Evolutionary conservation across 64 coral and sea anemone genomes (phyloP).

Genomic region (Montipora sp.): DNA sequence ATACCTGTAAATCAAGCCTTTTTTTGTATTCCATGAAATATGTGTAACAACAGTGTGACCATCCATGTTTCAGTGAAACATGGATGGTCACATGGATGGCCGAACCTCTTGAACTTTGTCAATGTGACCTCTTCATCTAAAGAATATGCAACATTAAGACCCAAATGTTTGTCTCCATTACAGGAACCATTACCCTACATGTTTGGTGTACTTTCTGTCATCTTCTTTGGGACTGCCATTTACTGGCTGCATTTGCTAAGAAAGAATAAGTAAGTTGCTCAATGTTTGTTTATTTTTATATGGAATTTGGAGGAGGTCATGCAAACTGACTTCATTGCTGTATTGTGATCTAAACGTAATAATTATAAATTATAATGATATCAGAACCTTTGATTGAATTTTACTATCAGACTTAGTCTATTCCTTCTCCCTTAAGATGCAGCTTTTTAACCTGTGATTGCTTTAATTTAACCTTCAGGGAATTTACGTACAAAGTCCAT

Average conservation of each 20-base stretch:
- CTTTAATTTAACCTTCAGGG: constrained; percentile 29
- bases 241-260: constrained; percentile 90
- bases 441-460: not conserved
- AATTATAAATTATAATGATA: too few relatives aligned
- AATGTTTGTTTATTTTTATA: too few relatives aligned
- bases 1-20: too few relatives aligned
- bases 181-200: constrained; percentile 89
- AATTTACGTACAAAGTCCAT: constrained; percentile 97
- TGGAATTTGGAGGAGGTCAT: too few relatives aligned
- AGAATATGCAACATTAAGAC: not conserved
- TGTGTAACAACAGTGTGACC: too few relatives aligned
- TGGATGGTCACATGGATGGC: too few relatives aligned
- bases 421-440: not conserved
- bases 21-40: too few relatives aligned
- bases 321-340: too few relatives aligned
- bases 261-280: constrained; percentile 76
- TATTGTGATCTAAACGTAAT: too few relatives aligned
- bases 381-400: not conserved
- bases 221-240: constrained; percentile 82
- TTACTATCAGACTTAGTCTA: too few relatives aligned
- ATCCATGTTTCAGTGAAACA: too few relatives aligned
- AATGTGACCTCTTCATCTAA: not conserved
- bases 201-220: constrained; percentile 77
- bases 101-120: too few relatives aligned
- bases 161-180: not conserved